A percentile compares a stretch with the other conserved stretches of the same genome.
phyloP scores from a whole-genome alignment of 2,888 invertebrate genomes.

The Nymphalis polychloros region DNA sequence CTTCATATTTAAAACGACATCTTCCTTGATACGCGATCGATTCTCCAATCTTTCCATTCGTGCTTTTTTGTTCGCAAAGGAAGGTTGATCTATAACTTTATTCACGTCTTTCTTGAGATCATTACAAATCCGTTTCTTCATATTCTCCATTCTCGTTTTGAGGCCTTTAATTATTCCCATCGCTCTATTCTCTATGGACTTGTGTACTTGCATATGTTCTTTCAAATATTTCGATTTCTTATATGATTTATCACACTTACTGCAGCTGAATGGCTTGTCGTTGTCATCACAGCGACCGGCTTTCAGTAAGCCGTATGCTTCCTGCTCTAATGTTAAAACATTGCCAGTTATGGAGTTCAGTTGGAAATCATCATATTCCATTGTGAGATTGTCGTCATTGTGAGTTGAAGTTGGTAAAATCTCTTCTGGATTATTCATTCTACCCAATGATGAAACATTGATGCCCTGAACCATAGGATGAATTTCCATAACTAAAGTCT shows the following conservation, averaged over 20 bases:
- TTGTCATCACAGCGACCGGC: slow-evolving; percentile 42
- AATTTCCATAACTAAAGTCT: slow-evolving; percentile 71
- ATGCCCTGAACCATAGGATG: slow-evolving; percentile 52
- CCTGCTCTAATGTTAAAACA: slow-evolving; percentile 66
- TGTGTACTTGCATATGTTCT: slow-evolving; percentile 62
- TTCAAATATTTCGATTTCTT: slow-evolving; percentile 44
- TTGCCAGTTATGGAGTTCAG: slow-evolving; percentile 75
- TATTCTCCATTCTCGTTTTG: slow-evolving; percentile 54
- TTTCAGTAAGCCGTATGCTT: slow-evolving; percentile 65
- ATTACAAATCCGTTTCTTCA: slow-evolving; percentile 46
- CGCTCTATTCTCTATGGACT: slow-evolving; percentile 60
- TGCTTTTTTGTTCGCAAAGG: slow-evolving; percentile 28
- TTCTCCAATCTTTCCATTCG: slow-evolving; percentile 47
- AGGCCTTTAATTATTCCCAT: slow-evolving; percentile 55
- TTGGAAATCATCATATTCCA: slow-evolving; percentile 61
- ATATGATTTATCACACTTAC: slow-evolving; percentile 62
- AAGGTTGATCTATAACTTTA: slow-evolving; percentile 31
- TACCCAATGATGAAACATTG: slow-evolving; percentile 39
- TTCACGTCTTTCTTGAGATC: slow-evolving; percentile 36
- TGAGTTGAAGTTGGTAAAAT: slow-evolving; percentile 57
- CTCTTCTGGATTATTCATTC: slow-evolving; percentile 63
- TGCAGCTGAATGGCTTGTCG: slow-evolving; percentile 24
- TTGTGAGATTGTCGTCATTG: slow-evolving; percentile 41
- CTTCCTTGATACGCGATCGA: slow-evolving; percentile 45
- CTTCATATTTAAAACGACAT: slow-evolving; percentile 23